Percentiles rank a stretch among this genome's conserved stretches.
Conservation (phyloP, 2,888 invertebrate species). For the Cerastis rubricosa region DNA sequence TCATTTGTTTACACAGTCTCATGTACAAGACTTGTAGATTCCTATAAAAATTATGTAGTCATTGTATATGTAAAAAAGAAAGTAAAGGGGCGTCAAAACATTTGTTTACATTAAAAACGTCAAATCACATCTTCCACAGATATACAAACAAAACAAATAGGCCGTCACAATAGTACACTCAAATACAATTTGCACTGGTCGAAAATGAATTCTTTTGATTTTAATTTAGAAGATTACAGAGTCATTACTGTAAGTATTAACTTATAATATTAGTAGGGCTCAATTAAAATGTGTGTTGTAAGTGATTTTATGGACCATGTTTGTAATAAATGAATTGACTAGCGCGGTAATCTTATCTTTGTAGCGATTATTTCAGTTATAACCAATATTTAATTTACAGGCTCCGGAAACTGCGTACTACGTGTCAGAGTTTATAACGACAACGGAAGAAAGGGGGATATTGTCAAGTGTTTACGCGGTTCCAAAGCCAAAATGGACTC, state of each 20-base stretch:
- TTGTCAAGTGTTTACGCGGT: conserved; percentile 93
- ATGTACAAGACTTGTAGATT: no score
- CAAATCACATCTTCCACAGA: conserved; percentile 28
- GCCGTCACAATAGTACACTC: background rate
- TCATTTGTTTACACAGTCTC: background rate
- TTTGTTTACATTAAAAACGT: conserved; percentile 31
- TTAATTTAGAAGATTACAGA: conserved; percentile 63
- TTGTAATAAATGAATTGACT: background rate
- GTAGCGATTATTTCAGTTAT: conserved; percentile 8
- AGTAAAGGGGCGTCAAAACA: background rate
- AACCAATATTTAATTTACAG: conserved; percentile 72
- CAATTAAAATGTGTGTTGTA: background rate
- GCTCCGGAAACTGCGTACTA: conserved; percentile 93
- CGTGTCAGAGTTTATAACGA: conserved; percentile 96
- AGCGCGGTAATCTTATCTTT: conserved; percentile 19
- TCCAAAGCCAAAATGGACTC: conserved; percentile 99
- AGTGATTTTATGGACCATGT: background rate
- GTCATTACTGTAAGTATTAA: conserved; percentile 67
- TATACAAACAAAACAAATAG: conserved; percentile 6
- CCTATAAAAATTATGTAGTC: no score
- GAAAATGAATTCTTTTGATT: conserved; percentile 47
- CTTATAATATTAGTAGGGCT: background rate
- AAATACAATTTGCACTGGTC: background rate
- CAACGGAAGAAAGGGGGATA: conserved; percentile 93
- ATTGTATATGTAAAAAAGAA: background rate